Conservation (phyloP, 2,888 invertebrate genomes). For the Chrysodeixis includens region DNA sequence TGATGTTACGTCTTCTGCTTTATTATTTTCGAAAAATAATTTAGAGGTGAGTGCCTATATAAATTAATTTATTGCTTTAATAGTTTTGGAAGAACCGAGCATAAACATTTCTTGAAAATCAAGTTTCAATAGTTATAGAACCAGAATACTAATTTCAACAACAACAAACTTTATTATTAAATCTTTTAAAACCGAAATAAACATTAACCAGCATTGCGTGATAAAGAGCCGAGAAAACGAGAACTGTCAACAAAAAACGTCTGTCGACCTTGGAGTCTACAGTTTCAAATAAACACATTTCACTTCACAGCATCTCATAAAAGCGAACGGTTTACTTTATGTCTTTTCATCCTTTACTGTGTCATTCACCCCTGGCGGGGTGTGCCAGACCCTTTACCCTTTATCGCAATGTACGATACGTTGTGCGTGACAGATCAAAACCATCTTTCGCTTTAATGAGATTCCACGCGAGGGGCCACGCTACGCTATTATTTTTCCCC, state of each 20-base stretch:
- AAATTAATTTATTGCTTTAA: too few relatives aligned
- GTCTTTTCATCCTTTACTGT: constrained; percentile 67
- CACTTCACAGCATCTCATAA: constrained; percentile 61
- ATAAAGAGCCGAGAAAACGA: not conserved
- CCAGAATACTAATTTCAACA: not conserved
- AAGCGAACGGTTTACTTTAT: constrained; percentile 74
- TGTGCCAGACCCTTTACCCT: constrained; percentile 58
- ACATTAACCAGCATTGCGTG: not conserved
- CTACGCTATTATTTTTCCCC: constrained; percentile 30
- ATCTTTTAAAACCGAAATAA: not conserved
- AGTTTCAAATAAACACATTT: constrained; percentile 54
- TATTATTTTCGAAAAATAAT: too few relatives aligned
- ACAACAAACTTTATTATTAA: not conserved
- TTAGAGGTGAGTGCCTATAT: too few relatives aligned
- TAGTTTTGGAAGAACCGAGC: too few relatives aligned
- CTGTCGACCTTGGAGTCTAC: constrained; percentile 41
- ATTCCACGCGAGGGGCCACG: constrained; percentile 38
- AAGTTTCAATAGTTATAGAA: constrained; percentile 8
- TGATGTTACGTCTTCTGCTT: constrained; percentile 25
- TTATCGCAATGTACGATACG: constrained; percentile 52
- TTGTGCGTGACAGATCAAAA: constrained; percentile 62
- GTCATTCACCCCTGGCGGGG: constrained; percentile 66
- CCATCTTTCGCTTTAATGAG: constrained; percentile 53
- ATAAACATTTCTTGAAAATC: not conserved
- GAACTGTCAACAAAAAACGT: not conserved